These are phyloP conservation scores for Cheilosia vulpina DNA, from an alignment of 2,888 invertebrate species.

Conservation along the genomic window DNA sequence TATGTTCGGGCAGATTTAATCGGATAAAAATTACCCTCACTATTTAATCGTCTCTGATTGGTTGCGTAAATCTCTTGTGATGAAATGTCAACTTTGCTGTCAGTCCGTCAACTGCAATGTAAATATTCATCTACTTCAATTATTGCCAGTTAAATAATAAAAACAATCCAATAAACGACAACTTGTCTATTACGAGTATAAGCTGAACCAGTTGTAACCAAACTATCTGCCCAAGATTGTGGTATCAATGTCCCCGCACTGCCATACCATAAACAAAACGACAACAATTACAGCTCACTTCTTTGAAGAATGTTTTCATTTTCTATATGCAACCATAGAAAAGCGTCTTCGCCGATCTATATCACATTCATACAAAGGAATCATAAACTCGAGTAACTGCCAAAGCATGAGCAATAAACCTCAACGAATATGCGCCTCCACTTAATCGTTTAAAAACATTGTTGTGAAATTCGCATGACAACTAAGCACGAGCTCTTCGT, in stretches of 20 bases:
- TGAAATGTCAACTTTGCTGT: no score
- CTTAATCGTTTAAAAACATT: slow-evolving; percentile 37
- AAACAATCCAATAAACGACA: slow-evolving; percentile 29
- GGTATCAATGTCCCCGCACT: slow-evolving; percentile 47
- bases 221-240: slow-evolving; percentile 28
- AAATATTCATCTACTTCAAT: neutral
- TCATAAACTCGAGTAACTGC: slow-evolving; percentile 55
- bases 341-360: neutral
- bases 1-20: no score
- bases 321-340: slow-evolving; percentile 9
- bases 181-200: neutral
- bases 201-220: slow-evolving; percentile 29
- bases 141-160: slow-evolving; percentile 3
- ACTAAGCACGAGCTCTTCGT: slow-evolving; percentile 27
- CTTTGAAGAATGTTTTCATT: slow-evolving; percentile 3
- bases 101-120: no score
- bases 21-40: no score
- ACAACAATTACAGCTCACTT: slow-evolving; percentile 1
- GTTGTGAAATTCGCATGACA: slow-evolving; percentile 51
- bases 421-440: slow-evolving; percentile 42
- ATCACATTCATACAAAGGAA: neutral
- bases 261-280: slow-evolving; percentile 7
- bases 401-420: slow-evolving; percentile 54
- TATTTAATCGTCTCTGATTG: no score
- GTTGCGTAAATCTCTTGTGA: no score